Evolutionary conservation across 2,113 vertebrate genomes (phyloP).

Genomic region (Motacilla alba): DNA sequence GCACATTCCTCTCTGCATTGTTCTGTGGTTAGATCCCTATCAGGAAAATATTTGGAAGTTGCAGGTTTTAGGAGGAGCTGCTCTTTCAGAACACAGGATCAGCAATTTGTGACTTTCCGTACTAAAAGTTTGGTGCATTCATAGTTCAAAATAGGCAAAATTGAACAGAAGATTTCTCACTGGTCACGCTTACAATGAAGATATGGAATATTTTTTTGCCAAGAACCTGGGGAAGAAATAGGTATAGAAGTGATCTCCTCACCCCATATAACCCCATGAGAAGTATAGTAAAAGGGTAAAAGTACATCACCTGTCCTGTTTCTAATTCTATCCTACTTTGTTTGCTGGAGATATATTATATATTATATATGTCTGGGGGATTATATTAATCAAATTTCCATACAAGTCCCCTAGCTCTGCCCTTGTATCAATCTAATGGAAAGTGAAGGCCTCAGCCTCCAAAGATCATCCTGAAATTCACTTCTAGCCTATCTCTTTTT

Average conservation of each 20-base stretch:
- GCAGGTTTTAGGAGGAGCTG: background rate
- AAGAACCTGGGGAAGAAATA: background rate
- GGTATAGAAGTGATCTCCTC: background rate
- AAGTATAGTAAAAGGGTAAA: background rate
- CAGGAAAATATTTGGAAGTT: background rate
- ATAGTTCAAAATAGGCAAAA: background rate
- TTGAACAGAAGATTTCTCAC: background rate
- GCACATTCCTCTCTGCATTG: background rate
- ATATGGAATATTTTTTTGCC: background rate
- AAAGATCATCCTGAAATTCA: background rate
- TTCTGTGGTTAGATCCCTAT: background rate
- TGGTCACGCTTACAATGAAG: background rate
- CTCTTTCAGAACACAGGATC: background rate
- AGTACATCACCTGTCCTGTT: background rate
- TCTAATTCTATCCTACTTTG: background rate
- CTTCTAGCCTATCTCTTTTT: background rate
- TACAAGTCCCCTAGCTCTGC: background rate
- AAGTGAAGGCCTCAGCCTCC: background rate
- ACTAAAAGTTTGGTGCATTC: background rate
- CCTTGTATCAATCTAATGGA: background rate
- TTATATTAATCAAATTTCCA: background rate
- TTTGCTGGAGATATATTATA: background rate
- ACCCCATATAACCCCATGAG: background rate
- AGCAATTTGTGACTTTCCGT: background rate
- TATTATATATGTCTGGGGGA: background rate